Base-by-base conservation (phyloP, 2,797 vertebrate genomes). In the Manis javanica region DNA sequence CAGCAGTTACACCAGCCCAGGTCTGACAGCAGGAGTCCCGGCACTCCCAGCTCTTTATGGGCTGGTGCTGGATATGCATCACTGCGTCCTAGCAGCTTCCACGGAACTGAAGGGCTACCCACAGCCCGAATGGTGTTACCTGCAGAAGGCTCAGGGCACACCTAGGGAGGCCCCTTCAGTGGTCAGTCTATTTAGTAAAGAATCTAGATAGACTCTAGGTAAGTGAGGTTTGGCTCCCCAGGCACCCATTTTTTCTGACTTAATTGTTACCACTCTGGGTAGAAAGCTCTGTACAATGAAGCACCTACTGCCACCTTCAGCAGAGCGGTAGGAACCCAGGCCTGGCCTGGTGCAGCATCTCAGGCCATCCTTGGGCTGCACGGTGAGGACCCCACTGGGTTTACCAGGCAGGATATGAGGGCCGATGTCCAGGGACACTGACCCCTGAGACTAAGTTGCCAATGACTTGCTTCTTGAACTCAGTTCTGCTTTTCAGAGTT, bases 301-400 rank as follows among this genome's bases (percentile, higher is more conserved):
- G 31, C 39, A 19, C 12, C 7, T 5, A 16, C 13, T 23, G 53
- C 49, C 53, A 37, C 42, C 68, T 61, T 39, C 15, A 4, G 23
- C 1, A 19, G 61, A n/a, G 68, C 64, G 24, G 59, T 5, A 11
- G 4, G 31, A 49, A 19, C 19, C 51, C 18, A 0, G 8, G 1
- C 49, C 23, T 1, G 2, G 8, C 13, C 18, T 0, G 4, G 31
- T 6, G 1, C 9, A 16, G 63, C 0, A 29, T 39, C 71, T 84
- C 19, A 2, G 29, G 69, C 7, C 0, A 0, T 9, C n/a, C 7
- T 14, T 21, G 21, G 55, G 19, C 26, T 0, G 0, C 39, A 13
- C 14, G n/a, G 26, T 24, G 42, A 49, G 74, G 24, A 13, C 7
- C 23, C 34, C 1, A 11, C 1, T 7, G 11, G 57, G 49, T 37